Base-by-base conservation (phyloP, 2,113 vertebrate genomes). In the Oncorhynchus nerka region DNA sequence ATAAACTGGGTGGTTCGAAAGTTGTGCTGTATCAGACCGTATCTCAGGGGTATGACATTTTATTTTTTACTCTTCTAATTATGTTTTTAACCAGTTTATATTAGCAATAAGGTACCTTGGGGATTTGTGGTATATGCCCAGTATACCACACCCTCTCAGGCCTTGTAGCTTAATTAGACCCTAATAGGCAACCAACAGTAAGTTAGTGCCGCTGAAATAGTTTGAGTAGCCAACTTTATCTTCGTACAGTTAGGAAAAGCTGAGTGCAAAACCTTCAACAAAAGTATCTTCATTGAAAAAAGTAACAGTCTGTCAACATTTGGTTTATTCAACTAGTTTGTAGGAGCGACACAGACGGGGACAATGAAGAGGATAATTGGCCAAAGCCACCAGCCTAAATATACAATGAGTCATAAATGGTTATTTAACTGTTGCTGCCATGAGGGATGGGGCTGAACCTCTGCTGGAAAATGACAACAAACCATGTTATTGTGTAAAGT, bases 401-500 rank as follows among this genome's bases (percentile, higher is more conserved):
- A 57, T 45, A 20, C 6, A 57, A 20, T 79, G 75, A 84, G 79
- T 87, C 79, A 82, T 79, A 45, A 45, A 45, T 45, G 39, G 39
- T 45, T 45, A 11, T 45, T 86, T 11, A 86, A 85, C 59, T 49
- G n/a, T 76, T 74, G 74, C 39, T 45, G 9, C 39, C 39, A 73
- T 77, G 75, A 26, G 61, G 39, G 39, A 45, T 78, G 20, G 70
- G 71, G 75, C 83, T 7, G 4, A 64, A 73, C 28, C 20, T 12
- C 22, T 0, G 39, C 45, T 57, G 28, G 78, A 9, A 67, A 65
- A 28, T 75, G 76, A 76, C 74, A 82, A 68, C 73, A 83, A 68
- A 79, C 62, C 12, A 12, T 83, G 39, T 45, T 45, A 45, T 45
- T 5, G 82, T 86, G 74, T 82, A 79, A 81, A 73, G 49, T 67